Evolutionary conservation across 2,113 vertebrate species (phyloP), one percentile per base, ranked within the genome.

Genomic region (Cryptomyrus ogoouensis): DNA sequence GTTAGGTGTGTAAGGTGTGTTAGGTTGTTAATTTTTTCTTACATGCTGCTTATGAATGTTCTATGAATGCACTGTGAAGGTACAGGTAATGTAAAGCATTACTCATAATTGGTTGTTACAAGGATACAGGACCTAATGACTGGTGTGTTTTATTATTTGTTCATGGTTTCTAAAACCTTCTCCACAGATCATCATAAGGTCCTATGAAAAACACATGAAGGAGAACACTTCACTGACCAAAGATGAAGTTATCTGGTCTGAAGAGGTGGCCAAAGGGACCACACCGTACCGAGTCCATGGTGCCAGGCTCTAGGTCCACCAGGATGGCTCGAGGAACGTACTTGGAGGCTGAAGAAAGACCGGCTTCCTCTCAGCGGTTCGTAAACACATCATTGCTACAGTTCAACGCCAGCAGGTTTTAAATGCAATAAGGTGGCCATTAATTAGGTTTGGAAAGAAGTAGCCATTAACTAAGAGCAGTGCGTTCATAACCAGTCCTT

Each of bases 171-270:
- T 24, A 83, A 10, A 83, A 44, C 9, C 21, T 46, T 47, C 70
- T 74, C 70, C 70, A 19, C 15, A 19, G 12, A 77, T 77, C 31
- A 15, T 77, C 35, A 77, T 13, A 77, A 39, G 27, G 49, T 49
- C 85, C 17, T 52, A 50, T 53, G 85, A 31, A 31, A 31, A 50
- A 12, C 52, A 58, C 31, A 88, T 74, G 13, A 47, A 88, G 47
- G 27, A 89, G 3, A 47, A n/a, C 9, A 10, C 50, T 86, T 12
- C 53, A 87, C 91, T 39, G 92, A 97, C 97, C 97, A 0, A 97
- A 97, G 91, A 97, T 97, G 94, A 97, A 97, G 94, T 97, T 97
- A 94, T 97, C 97, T 0, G 97, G 97, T 94, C 97, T 95, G 94
- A 97, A 97, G 90, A 97, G 96, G 85, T 97, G 97, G 50, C 97